A percentile compares a stretch with the other conserved stretches of the same genome.
Evolutionary conservation across 2,888 invertebrate genomes (phyloP).

Genomic region (Entomobrya proxima): DNA sequence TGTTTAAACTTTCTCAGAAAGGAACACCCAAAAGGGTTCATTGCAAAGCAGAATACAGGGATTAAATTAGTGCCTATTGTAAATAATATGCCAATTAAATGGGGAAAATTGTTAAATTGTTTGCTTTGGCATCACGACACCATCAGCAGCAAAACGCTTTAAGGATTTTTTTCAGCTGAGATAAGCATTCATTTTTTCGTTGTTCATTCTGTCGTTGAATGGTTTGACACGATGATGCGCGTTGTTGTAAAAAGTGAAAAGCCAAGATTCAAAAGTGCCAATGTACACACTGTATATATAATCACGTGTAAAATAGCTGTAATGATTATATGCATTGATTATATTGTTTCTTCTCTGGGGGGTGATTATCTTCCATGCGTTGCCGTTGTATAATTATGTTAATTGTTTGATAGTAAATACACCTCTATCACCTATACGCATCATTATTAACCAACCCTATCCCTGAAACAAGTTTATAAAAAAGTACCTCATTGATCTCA

Average conservation of each 20-base stretch:
- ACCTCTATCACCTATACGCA: neutral
- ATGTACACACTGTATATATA: constrained; percentile 18
- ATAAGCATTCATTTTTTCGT: no score
- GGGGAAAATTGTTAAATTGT: neutral
- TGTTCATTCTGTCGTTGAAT: no score
- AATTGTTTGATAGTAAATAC: constrained; percentile 35
- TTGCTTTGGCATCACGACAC: neutral
- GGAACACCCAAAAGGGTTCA: constrained; percentile 2
- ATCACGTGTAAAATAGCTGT: neutral
- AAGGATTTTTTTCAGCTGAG: no score
- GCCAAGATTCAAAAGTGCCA: neutral
- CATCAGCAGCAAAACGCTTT: neutral
- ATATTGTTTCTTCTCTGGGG: neutral
- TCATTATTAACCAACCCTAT: neutral
- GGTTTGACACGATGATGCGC: neutral
- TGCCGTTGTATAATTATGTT: constrained; percentile 44
- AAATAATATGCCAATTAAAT: constrained; percentile 2
- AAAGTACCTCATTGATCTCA: neutral
- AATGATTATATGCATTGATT: no score
- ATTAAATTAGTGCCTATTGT: neutral
- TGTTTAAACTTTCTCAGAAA: constrained; percentile 49
- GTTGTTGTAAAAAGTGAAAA: constrained; percentile 36
- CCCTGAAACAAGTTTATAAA: neutral
- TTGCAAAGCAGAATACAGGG: no score
- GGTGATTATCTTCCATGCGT: constrained; percentile 3